Evolutionary conservation across 1,140 invertebrate genomes (phyloP).

Genomic region (Bacillus rossius): DNA sequence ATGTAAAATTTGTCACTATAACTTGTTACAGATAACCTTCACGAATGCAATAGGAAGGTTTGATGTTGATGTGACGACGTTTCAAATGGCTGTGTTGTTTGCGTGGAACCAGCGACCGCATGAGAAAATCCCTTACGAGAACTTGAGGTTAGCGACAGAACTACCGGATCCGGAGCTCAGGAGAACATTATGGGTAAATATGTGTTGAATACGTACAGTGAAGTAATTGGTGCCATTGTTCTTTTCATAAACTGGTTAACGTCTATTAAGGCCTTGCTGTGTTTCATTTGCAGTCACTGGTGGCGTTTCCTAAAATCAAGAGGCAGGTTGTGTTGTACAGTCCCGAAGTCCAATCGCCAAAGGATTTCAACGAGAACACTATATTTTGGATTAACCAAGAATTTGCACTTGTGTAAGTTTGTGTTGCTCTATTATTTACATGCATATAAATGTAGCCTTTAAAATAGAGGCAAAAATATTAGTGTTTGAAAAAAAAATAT

Average conservation of each 20-base stretch:
- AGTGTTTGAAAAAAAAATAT: too few species aligned
- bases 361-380: constrained; percentile 92
- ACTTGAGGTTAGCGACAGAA: constrained; percentile 92
- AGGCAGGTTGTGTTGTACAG: constrained; percentile 81
- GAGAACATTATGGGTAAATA: constrained; percentile 83
- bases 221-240: too few species aligned
- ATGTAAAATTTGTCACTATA: too few species aligned
- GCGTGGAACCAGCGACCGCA: constrained; percentile 95
- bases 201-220: background rate
- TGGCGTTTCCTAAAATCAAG: constrained; percentile 96
- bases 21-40: constrained; percentile 76
- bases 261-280: background rate
- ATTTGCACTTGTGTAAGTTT: constrained; percentile 73
- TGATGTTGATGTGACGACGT: constrained; percentile 98
- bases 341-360: constrained; percentile 73
- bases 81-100: constrained; percentile 99
- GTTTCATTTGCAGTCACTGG: constrained; percentile 60
- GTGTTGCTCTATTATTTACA: background rate
- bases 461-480: too few species aligned
- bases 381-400: constrained; percentile 97
- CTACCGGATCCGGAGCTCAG: constrained; percentile 93
- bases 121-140: constrained; percentile 93
- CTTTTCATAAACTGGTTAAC: background rate
- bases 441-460: too few species aligned
- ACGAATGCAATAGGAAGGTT: constrained; percentile 89